Percentiles rank a stretch among this genome's conserved stretches.
phyloP scores from a whole-genome alignment of 1,140 invertebrate species.

The Chrysomallon squamiferum region DNA sequence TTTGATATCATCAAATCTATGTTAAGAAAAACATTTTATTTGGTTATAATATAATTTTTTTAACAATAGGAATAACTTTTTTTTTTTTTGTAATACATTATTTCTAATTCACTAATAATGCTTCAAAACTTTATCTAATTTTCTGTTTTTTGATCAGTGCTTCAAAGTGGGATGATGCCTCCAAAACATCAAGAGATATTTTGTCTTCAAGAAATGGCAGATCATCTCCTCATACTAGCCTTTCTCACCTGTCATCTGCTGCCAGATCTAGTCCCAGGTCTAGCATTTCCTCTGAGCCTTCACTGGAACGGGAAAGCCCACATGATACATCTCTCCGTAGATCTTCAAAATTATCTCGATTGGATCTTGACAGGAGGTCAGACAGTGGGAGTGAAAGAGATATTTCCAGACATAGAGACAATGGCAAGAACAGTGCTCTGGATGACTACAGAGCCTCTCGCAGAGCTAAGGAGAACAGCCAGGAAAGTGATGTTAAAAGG shows the following conservation, averaged over 20 bases:
- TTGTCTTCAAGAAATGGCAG: not conserved
- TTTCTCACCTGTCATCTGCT: not conserved
- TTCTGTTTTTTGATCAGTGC: not conserved
- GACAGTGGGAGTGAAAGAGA: constrained; percentile 1
- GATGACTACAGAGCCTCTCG: not conserved
- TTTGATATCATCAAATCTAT: too few species aligned
- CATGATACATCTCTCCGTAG: not conserved
- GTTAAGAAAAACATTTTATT: too few species aligned
- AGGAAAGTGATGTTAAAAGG: too few species aligned
- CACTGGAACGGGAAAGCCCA: constrained; percentile 1
- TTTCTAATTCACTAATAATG: too few species aligned
- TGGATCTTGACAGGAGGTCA: not conserved
- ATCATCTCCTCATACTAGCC: constrained; percentile 5
- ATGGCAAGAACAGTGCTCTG: not conserved
- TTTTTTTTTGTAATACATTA: too few species aligned
- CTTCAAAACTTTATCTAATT: too few species aligned
- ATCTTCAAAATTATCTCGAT: not conserved
- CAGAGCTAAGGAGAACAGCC: too few species aligned
- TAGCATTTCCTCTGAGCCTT: constrained; percentile 2
- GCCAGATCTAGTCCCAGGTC: not conserved
- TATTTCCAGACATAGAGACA: not conserved
- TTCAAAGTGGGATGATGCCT: not conserved
- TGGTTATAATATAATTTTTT: too few species aligned
- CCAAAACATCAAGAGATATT: not conserved
- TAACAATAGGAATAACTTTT: too few species aligned